A percentile compares a stretch with the other conserved stretches of the same genome.
phyloP scores from a whole-genome alignment of 2,797 vertebrate species.

The Cyclura pinguis region DNA sequence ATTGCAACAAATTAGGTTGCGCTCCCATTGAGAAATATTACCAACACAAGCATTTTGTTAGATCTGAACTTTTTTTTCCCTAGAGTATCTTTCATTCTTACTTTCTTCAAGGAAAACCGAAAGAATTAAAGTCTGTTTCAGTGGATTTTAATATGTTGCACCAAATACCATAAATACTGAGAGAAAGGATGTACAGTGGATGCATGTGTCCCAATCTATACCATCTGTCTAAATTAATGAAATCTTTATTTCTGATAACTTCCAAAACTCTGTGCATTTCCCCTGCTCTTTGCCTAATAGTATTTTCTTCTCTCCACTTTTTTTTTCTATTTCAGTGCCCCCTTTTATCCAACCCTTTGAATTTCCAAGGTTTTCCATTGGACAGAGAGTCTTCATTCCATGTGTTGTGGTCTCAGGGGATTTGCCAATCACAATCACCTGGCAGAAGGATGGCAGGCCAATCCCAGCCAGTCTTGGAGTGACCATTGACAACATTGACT shows the following conservation, averaged over 20 bases:
- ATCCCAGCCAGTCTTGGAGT: constrained; percentile 95
- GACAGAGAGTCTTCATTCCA: constrained; percentile 97
- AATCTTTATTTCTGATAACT: not conserved
- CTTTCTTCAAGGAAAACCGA: not conserved
- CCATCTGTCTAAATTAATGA: not conserved
- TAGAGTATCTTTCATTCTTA: not conserved
- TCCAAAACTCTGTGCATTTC: fast-evolving
- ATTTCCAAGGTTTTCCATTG: constrained; percentile 97
- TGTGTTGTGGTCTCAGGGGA: constrained; percentile 98
- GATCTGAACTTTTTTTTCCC: not conserved
- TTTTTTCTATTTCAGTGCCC: constrained; percentile 84
- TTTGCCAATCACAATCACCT: constrained; percentile 96
- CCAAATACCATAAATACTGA: not conserved
- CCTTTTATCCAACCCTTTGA: constrained; percentile 99
- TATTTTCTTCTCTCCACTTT: not conserved
- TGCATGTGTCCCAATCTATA: not conserved
- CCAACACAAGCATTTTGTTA: not conserved
- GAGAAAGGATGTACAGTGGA: not conserved
- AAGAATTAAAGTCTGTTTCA: not conserved
- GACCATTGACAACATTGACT: constrained; percentile 98
- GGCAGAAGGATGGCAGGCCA: constrained; percentile 96
- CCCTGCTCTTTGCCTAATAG: not conserved
- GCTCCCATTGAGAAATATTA: not conserved
- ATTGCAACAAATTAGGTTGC: no score
- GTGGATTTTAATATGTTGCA: not conserved